Evolutionary conservation across 2,888 invertebrate species (phyloP).

Genomic region (Zelleria hepariella): DNA sequence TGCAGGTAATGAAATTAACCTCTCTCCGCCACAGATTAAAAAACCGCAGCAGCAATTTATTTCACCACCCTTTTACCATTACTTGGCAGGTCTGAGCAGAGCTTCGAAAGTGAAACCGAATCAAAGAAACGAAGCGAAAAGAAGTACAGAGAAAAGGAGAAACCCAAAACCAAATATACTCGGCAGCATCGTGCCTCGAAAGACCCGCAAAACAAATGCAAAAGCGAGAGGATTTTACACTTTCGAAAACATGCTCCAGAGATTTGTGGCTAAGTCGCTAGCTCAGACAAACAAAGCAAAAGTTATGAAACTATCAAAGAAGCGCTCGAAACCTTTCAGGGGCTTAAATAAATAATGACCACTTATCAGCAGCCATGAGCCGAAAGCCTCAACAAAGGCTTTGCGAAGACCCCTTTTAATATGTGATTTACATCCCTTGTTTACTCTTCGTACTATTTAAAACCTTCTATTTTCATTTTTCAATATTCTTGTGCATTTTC

Average conservation of each 20-base stretch:
- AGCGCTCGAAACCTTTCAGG: background rate
- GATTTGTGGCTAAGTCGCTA: conserved; percentile 10
- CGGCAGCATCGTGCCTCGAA: conserved; percentile 8
- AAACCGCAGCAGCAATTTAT: background rate
- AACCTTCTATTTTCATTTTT: background rate
- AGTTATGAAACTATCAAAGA: background rate
- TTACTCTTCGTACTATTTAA: background rate
- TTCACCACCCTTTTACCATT: background rate
- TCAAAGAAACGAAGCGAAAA: background rate
- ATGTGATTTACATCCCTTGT: background rate
- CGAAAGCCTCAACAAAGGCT: background rate
- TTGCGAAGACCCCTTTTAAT: background rate
- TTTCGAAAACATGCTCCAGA: conserved; percentile 38
- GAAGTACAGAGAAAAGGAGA: background rate
- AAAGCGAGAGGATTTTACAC: conserved; percentile 46
- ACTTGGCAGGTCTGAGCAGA: background rate
- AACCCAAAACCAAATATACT: background rate
- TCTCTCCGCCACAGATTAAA: background rate
- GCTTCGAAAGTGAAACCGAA: background rate
- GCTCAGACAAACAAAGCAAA: background rate
- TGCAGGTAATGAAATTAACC: background rate
- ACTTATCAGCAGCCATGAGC: background rate
- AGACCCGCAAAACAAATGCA: conserved; percentile 31
- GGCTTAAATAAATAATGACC: background rate
- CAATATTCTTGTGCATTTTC: background rate